A percentile compares a stretch with the other conserved stretches of the same genome.
Evolutionary conservation across 1,140 invertebrate genomes (phyloP).

Genomic region (Papilio aristodemus): DNA sequence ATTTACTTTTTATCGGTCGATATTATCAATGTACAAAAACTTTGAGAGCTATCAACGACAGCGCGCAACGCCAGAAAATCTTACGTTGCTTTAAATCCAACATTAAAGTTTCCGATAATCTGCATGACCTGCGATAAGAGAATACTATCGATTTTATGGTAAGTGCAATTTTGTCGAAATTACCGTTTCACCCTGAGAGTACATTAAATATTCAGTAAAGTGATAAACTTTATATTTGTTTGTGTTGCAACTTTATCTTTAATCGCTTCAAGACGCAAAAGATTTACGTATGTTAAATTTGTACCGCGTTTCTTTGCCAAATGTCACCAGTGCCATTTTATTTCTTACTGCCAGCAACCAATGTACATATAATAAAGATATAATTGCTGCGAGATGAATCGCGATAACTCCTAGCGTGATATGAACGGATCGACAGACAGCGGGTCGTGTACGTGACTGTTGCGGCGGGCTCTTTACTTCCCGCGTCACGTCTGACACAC

Average conservation of each 20-base stretch:
- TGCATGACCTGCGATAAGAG: conserved; percentile 14
- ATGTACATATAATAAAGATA: conserved; percentile 25
- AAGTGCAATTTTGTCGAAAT: conserved; percentile 30
- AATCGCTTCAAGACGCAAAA: conserved; percentile 24
- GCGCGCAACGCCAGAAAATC: conserved; percentile 17
- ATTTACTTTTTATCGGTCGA: not conserved
- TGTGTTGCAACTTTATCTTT: conserved; percentile 26
- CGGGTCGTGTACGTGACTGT: conserved; percentile 53
- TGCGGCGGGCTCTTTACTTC: conserved; percentile 46
- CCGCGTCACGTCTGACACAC: conserved; percentile 63
- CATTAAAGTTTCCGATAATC: conserved; percentile 30
- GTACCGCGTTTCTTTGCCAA: conserved; percentile 27
- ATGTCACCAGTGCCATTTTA: conserved; percentile 19
- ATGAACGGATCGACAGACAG: conserved; percentile 50
- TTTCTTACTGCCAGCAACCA: conserved; percentile 22
- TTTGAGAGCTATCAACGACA: not conserved
- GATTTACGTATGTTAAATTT: conserved; percentile 29
- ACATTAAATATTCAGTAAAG: conserved; percentile 21
- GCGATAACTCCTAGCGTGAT: conserved; percentile 45
- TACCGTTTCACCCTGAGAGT: conserved; percentile 31
- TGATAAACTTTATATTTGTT: conserved; percentile 30
- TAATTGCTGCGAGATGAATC: conserved; percentile 22
- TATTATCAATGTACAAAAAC: conserved; percentile 7
- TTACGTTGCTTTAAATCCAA: conserved; percentile 27
- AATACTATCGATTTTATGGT: conserved; percentile 32